Evolutionary conservation across 2,888 invertebrate genomes (phyloP).

Genomic region (Drosophila subquinaria): DNA sequence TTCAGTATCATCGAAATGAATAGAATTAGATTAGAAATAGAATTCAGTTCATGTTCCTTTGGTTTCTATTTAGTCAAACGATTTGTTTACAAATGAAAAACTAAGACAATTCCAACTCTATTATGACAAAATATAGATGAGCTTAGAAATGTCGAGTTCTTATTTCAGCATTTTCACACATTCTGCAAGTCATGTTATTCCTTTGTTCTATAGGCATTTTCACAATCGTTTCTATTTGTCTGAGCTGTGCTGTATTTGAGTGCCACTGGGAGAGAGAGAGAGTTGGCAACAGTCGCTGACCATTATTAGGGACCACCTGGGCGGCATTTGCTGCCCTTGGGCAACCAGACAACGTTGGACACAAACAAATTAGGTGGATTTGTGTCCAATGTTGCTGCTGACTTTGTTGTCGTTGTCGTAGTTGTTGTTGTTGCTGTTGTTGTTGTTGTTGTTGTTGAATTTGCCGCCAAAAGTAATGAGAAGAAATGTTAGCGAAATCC

Average conservation of each 20-base stretch:
- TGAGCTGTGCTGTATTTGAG: slow-evolving; percentile 11
- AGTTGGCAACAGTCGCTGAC: slow-evolving; percentile 6
- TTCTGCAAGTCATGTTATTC: background rate
- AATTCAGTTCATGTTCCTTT: too few species aligned
- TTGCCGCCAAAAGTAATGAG: slow-evolving; percentile 43
- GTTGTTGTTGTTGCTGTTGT: slow-evolving; percentile 2
- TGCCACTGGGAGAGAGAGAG: background rate
- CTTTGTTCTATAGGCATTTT: background rate
- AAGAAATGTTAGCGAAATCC: slow-evolving; percentile 71
- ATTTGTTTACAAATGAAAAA: too few species aligned
- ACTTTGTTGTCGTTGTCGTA: slow-evolving; percentile 9
- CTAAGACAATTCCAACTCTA: too few species aligned
- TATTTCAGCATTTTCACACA: too few species aligned
- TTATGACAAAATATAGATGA: too few species aligned
- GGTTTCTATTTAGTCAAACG: too few species aligned
- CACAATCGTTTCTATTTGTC: slow-evolving; percentile 1
- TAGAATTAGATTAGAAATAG: too few species aligned
- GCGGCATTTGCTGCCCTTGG: background rate
- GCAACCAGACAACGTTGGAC: slow-evolving; percentile 20
- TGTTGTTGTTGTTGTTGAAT: slow-evolving; percentile 13
- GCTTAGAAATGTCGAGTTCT: too few species aligned
- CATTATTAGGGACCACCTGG: slow-evolving; percentile 23
- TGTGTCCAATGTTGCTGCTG: slow-evolving; percentile 32
- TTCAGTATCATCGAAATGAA: too few species aligned
- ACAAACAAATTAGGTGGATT: slow-evolving; percentile 67